phyloP scores from a whole-genome alignment of 2,113 vertebrate species.

The Amphiprion ocellaris region DNA sequence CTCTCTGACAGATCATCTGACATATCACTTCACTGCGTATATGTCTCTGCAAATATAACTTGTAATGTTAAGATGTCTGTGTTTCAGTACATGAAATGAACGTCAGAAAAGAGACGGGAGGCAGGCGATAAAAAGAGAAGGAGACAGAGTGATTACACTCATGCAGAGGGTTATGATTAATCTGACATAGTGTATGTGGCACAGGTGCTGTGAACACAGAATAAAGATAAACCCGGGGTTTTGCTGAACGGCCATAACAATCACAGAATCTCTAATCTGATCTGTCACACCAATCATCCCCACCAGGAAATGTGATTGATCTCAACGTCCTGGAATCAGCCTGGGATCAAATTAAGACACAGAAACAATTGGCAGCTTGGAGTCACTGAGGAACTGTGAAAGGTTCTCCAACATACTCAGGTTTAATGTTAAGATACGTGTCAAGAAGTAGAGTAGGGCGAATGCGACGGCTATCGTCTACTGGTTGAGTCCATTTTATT shows the following conservation, averaged over 20 bases:
- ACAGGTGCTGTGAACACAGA: constrained; percentile 69
- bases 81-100: constrained; percentile 1
- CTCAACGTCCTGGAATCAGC: constrained; percentile 18
- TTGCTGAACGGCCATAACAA: constrained; percentile 55
- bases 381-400: constrained; percentile 4
- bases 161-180: constrained; percentile 62
- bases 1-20: constrained; percentile 11
- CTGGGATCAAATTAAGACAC: constrained; percentile 37
- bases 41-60: constrained; percentile 1
- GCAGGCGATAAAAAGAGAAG: neutral
- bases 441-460: no score
- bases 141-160: constrained; percentile 2
- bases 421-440: no score
- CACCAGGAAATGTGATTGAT: constrained; percentile 27
- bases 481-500: no score
- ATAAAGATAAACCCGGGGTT: constrained; percentile 69
- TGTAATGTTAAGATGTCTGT: constrained; percentile 7
- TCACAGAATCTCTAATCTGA: constrained; percentile 66
- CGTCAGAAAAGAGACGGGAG: constrained; percentile 7
- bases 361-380: constrained; percentile 10
- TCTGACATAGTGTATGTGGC: constrained; percentile 56
- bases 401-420: neutral
- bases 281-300: constrained; percentile 55
- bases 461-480: no score
- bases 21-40: neutral